These are phyloP conservation scores for Diogma glabrata DNA, from an alignment of 2,888 invertebrate species.

Conservation along the genomic window DNA sequence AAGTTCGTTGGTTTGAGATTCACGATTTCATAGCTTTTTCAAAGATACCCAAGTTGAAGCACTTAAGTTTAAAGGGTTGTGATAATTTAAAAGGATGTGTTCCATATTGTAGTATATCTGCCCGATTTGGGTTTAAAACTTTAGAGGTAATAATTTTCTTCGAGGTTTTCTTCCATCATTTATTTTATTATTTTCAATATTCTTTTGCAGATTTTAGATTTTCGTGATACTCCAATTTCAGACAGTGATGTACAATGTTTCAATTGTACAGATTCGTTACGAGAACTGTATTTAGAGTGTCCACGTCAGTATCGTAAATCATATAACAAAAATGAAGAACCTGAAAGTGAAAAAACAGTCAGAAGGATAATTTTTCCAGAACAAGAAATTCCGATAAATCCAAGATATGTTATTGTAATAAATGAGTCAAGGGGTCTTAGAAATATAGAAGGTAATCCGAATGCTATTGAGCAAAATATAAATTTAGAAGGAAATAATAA, in stretches of 20 bases:
- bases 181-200: slow-evolving; percentile 14
- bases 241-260: slow-evolving; percentile 49
- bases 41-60: slow-evolving; percentile 50
- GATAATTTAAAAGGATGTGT: slow-evolving; percentile 55
- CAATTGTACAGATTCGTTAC: slow-evolving; percentile 39
- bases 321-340: not conserved
- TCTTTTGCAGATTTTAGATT: slow-evolving; percentile 38
- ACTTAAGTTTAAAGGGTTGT: slow-evolving; percentile 54
- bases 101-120: slow-evolving; percentile 64
- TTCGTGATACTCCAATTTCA: slow-evolving; percentile 44
- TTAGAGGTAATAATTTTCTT: slow-evolving; percentile 26
- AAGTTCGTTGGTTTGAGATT: slow-evolving; percentile 63
- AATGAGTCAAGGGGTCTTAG: not conserved
- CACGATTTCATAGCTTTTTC: slow-evolving; percentile 61
- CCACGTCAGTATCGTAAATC: slow-evolving; percentile 22
- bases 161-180: too few relatives aligned
- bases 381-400: too few relatives aligned
- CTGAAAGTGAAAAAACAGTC: not conserved
- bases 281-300: slow-evolving; percentile 41
- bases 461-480: not conserved
- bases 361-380: too few relatives aligned
- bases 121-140: slow-evolving; percentile 50
- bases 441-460: slow-evolving; percentile 8
- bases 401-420: too few relatives aligned
- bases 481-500: slow-evolving; percentile 1